Evolutionary conservation across 2,113 vertebrate genomes (phyloP).

Genomic region (Lepisosteus oculatus): DNA sequence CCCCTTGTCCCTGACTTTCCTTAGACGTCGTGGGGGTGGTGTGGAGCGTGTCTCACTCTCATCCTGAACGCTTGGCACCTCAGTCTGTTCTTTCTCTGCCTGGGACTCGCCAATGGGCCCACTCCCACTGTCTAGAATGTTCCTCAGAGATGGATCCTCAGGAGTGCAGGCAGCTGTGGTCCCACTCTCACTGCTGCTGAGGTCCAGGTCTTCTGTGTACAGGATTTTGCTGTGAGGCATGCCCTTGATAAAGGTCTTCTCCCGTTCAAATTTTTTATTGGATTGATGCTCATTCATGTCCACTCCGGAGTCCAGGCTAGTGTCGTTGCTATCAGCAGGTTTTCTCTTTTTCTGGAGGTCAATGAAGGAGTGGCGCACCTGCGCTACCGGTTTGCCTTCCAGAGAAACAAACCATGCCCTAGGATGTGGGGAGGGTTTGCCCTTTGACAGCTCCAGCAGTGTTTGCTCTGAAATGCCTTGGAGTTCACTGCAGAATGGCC

Average conservation of each 20-base stretch:
- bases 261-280: slow-evolving; percentile 72
- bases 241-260: slow-evolving; percentile 76
- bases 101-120: slow-evolving; percentile 65
- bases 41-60: slow-evolving; percentile 65
- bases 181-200: slow-evolving; percentile 90
- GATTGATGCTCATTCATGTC: slow-evolving; percentile 92
- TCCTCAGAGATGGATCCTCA: slow-evolving; percentile 80
- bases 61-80: slow-evolving; percentile 62
- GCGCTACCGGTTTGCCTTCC: slow-evolving; percentile 84
- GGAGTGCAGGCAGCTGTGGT: slow-evolving; percentile 82
- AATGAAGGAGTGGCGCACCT: slow-evolving; percentile 92
- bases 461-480: slow-evolving; percentile 94
- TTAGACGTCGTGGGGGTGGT: slow-evolving; percentile 63
- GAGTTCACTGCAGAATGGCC: slow-evolving; percentile 79
- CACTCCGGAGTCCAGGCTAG: slow-evolving; percentile 92
- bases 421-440: slow-evolving; percentile 78
- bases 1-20: slow-evolving; percentile 65
- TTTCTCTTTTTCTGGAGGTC: slow-evolving; percentile 80
- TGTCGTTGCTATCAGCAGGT: slow-evolving; percentile 87
- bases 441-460: slow-evolving; percentile 80
- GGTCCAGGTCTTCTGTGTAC: slow-evolving; percentile 81
- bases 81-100: slow-evolving; percentile 62
- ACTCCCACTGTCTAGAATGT: slow-evolving; percentile 72
- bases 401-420: slow-evolving; percentile 95
- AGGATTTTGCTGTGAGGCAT: slow-evolving; percentile 71